Conservation (phyloP, 2,113 vertebrate species). For the Spilogale gracilis region DNA sequence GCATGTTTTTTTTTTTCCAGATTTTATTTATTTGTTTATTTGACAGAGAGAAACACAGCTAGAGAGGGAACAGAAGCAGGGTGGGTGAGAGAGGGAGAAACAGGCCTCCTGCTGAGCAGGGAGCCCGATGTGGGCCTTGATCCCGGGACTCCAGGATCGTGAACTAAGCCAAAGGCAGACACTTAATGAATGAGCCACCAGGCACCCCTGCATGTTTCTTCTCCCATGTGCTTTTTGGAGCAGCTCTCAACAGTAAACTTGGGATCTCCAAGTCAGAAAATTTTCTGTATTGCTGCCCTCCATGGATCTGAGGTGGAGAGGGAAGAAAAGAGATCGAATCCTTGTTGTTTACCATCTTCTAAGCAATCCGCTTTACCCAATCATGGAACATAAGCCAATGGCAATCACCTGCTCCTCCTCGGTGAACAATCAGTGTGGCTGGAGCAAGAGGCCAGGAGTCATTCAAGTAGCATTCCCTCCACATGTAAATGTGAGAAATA, state of each 20-base stretch:
- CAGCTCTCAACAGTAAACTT: fast-evolving
- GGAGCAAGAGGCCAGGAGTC: neutral
- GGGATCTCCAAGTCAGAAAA: neutral
- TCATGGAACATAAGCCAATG: fast-evolving
- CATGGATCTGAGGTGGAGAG: neutral
- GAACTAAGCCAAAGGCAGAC: no score
- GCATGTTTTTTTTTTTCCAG: no score
- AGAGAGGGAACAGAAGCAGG: no score
- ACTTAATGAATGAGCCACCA: no score
- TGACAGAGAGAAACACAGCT: no score
- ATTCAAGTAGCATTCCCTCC: neutral
- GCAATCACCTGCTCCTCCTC: fast-evolving
- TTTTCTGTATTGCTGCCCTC: neutral
- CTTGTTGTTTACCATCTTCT: neutral
- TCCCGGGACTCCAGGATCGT: no score
- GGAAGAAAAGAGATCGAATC: neutral
- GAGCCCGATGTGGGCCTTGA: no score
- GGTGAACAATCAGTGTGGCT: neutral
- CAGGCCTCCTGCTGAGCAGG: no score
- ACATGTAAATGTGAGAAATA: fast-evolving
- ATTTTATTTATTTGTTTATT: no score
- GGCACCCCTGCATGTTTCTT: neutral
- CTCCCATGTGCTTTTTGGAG: neutral
- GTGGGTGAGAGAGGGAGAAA: no score
- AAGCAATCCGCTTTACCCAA: fast-evolving